Conservation (phyloP, 2,888 invertebrate species). For the Aspidiotus destructor region DNA sequence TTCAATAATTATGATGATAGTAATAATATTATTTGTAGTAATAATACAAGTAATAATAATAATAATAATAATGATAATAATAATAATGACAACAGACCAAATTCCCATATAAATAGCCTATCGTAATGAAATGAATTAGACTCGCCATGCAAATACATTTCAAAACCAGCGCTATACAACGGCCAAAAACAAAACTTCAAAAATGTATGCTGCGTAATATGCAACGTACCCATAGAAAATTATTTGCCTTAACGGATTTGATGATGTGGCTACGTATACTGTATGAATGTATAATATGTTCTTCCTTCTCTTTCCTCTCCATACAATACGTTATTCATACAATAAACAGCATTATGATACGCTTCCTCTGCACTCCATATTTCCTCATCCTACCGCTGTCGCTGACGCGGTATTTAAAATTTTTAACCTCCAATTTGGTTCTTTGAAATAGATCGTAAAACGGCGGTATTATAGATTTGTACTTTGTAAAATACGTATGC, state of each 20-base stretch:
- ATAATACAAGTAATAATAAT: no score
- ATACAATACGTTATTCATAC: no score
- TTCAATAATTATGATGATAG: no score
- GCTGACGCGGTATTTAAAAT: not conserved
- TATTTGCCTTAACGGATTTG: no score
- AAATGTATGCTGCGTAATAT: not conserved
- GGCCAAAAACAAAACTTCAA: slow-evolving; percentile 25
- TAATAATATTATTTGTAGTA: no score
- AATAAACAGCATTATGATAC: no score
- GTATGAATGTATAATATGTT: no score
- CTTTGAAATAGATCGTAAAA: slow-evolving; percentile 31
- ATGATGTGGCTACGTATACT: no score
- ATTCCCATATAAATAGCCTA: slow-evolving; percentile 20
- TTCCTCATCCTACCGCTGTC: no score
- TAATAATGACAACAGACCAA: slow-evolving; percentile 31
- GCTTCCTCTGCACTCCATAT: no score
- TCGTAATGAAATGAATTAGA: slow-evolving; percentile 32
- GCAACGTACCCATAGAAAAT: no score
- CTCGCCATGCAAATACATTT: slow-evolving; percentile 13
- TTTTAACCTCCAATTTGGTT: slow-evolving; percentile 29
- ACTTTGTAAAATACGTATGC: slow-evolving; percentile 22
- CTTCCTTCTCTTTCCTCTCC: no score
- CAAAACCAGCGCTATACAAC: slow-evolving; percentile 24
- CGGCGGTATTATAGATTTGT: slow-evolving; percentile 27
- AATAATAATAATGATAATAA: not conserved